Conservation (phyloP, 2,113 vertebrate genomes). For the Cyprinus carpio region DNA sequence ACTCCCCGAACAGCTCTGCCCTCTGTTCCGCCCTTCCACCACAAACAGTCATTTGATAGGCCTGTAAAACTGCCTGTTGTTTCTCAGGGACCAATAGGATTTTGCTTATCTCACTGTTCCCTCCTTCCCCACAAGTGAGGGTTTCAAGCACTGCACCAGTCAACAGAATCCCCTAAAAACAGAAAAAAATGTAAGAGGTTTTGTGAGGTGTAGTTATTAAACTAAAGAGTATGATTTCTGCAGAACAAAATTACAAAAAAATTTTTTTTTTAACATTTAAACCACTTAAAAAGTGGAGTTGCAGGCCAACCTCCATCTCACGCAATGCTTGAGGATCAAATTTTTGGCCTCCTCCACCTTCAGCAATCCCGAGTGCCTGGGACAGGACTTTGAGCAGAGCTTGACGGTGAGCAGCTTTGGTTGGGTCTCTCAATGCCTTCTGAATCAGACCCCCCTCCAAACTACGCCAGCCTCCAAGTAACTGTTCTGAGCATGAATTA, state of each 20-base stretch:
- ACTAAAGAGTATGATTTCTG: not conserved
- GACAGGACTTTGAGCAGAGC: constrained; percentile 76
- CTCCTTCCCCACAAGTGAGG: constrained; percentile 79
- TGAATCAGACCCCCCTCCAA: constrained; percentile 72
- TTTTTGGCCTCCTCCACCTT: constrained; percentile 48
- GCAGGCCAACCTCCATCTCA: constrained; percentile 79
- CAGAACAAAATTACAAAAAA: not conserved
- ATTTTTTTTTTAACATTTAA: not conserved
- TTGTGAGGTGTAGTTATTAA: not conserved
- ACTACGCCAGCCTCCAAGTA: constrained; percentile 66
- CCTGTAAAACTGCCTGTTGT: constrained; percentile 69
- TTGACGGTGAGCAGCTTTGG: constrained; percentile 56
- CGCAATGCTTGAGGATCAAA: constrained; percentile 70
- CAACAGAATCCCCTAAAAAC: constrained; percentile 78
- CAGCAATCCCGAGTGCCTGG: constrained; percentile 70
- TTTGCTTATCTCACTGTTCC: constrained; percentile 67
- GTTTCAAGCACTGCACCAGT: constrained; percentile 79
- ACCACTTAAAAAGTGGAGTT: not conserved
- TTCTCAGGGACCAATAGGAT: constrained; percentile 74
- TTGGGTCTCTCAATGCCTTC: constrained; percentile 69
- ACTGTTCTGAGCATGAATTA: constrained; percentile 61
- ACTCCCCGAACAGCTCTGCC: constrained; percentile 74
- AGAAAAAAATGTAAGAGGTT: constrained; percentile 52
- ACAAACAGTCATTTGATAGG: constrained; percentile 75
- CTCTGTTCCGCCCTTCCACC: constrained; percentile 67